phyloP scores from a whole-genome alignment of 2,888 invertebrate genomes.

The Suillia variegata region DNA sequence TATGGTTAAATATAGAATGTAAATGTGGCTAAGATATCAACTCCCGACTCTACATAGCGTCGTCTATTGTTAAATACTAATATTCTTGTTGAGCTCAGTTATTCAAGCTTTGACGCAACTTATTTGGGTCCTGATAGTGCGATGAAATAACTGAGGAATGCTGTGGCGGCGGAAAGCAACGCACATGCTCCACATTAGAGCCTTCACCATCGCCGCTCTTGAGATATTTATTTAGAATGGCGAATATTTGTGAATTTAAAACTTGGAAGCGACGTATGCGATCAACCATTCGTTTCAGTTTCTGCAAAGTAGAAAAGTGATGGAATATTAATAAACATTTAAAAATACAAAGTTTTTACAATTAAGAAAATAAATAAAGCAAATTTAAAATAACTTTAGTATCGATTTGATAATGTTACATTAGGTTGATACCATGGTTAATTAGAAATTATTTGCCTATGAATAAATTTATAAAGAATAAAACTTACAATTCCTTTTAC shows the following conservation, averaged over 20 bases:
- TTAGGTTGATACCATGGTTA: no score
- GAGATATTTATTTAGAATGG: slow-evolving; percentile 91
- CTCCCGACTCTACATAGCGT: not conserved
- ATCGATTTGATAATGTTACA: not conserved
- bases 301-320: slow-evolving; percentile 67
- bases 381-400: not conserved
- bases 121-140: slow-evolving; percentile 68
- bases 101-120: slow-evolving; percentile 63
- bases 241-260: slow-evolving; percentile 96
- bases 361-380: slow-evolving; percentile 4
- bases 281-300: slow-evolving; percentile 95
- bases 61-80: not conserved
- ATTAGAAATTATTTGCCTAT: no score
- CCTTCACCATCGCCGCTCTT: slow-evolving; percentile 81
- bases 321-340: not conserved
- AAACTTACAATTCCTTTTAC: slow-evolving; percentile 92
- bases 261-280: slow-evolving; percentile 97
- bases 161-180: slow-evolving; percentile 95
- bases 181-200: slow-evolving; percentile 92
- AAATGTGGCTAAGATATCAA: slow-evolving; percentile 23
- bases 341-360: no score
- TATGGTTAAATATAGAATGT: not conserved
- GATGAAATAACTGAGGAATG: slow-evolving; percentile 70
- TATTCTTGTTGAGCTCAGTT: slow-evolving; percentile 38
- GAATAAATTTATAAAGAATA: not conserved